Evolutionary conservation across 1,140 invertebrate species (phyloP).

Genomic region (fruit fly (Drosophila melanogaster)): Release_6_plus_ISO1_MT NT_037436.4:6861501-6862000

Average conservation of each 20-base stretch:
- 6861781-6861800: slow-evolving; percentile 81
- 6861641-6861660: slow-evolving; percentile 80
- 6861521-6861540: slow-evolving; percentile 14
- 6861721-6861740: slow-evolving; percentile 69
- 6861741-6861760: slow-evolving; percentile 41
- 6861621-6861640: slow-evolving; percentile 33
- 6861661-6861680: slow-evolving; percentile 52
- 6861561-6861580: slow-evolving; percentile 75
- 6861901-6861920: slow-evolving; percentile 39
- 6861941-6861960: slow-evolving; percentile 84
- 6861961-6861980: slow-evolving; percentile 78
- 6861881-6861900: slow-evolving; percentile 11
- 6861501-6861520: slow-evolving; percentile 35
- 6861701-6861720: slow-evolving; percentile 71
- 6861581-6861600: slow-evolving; percentile 58
- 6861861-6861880: slow-evolving; percentile 69
- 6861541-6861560: slow-evolving; percentile 18
- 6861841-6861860: slow-evolving; percentile 75
- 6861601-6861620: slow-evolving; percentile 14
- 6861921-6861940: slow-evolving; percentile 81
- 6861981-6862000: slow-evolving; percentile 42
- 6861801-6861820: slow-evolving; percentile 60
- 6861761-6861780: slow-evolving; percentile 69
- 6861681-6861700: slow-evolving; percentile 48
- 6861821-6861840: slow-evolving; percentile 75